Evolutionary conservation across 1,140 invertebrate genomes (phyloP).

Genomic region (Hyles euphorbiae): DNA sequence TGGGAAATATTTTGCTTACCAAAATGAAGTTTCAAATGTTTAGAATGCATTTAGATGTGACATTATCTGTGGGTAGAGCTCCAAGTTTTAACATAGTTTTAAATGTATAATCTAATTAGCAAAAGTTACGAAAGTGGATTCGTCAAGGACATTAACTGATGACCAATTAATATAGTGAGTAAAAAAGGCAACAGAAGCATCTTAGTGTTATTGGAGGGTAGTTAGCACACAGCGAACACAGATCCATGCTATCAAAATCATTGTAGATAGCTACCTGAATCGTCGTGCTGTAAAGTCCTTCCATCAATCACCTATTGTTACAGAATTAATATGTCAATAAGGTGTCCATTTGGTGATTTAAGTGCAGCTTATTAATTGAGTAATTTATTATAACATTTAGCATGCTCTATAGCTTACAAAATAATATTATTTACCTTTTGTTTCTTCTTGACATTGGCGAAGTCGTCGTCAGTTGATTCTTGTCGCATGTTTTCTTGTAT

Average conservation of each 20-base stretch:
- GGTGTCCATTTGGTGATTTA: conserved; percentile 1
- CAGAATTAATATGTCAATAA: conserved; percentile 30
- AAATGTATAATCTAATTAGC: too few relatives aligned
- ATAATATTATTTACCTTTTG: conserved; percentile 45
- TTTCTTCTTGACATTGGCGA: conserved; percentile 45
- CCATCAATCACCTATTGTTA: conserved; percentile 47
- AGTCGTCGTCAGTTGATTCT: conserved; percentile 57
- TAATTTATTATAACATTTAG: not conserved
- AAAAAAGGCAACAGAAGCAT: too few relatives aligned
- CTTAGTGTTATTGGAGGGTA: too few relatives aligned
- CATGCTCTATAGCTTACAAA: conserved; percentile 3
- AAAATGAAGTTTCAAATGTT: too few relatives aligned
- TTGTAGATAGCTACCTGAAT: conserved; percentile 38
- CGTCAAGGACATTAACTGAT: too few relatives aligned
- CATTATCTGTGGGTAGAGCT: too few relatives aligned
- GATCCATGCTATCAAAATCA: not conserved
- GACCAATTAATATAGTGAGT: too few relatives aligned
- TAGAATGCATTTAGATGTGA: too few relatives aligned
- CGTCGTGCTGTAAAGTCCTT: conserved; percentile 36
- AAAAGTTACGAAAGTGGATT: too few relatives aligned
- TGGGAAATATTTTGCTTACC: too few relatives aligned
- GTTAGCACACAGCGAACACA: too few relatives aligned
- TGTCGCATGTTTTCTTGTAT: conserved; percentile 46
- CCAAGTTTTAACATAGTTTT: too few relatives aligned
- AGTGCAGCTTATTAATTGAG: conserved; percentile 19